These are phyloP conservation scores for Orchestia grillus DNA, from an alignment of 1,140 invertebrate species.

Conservation along the genomic window DNA sequence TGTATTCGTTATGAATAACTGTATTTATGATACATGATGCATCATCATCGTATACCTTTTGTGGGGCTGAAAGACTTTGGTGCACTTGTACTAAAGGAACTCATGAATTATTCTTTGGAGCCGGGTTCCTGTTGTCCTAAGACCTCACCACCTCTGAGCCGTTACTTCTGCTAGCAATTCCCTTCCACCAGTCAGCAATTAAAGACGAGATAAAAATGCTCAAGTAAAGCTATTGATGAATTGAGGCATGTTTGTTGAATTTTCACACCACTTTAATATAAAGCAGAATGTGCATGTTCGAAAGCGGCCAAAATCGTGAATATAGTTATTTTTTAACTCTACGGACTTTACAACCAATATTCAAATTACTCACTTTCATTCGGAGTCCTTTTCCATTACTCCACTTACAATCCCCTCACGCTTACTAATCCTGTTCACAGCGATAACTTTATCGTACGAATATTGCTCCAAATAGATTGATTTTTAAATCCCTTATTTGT, in stretches of 20 bases:
- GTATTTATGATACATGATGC: too few relatives aligned
- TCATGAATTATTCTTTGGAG: too few relatives aligned
- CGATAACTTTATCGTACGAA: not conserved
- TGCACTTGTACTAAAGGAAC: too few relatives aligned
- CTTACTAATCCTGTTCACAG: not conserved
- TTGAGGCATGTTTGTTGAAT: not conserved
- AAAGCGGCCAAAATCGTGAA: not conserved
- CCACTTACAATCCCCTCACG: not conserved
- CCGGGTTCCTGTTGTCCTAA: too few relatives aligned
- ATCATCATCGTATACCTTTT: too few relatives aligned
- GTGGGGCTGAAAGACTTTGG: too few relatives aligned
- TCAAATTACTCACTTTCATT: not conserved
- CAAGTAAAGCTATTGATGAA: not conserved
- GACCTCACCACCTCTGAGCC: too few relatives aligned
- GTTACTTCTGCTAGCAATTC: not conserved
- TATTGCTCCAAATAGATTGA: not conserved
- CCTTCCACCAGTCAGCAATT: not conserved
- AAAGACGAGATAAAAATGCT: not conserved
- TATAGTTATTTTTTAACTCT: not conserved
- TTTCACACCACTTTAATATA: not conserved
- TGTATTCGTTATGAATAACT: too few relatives aligned
- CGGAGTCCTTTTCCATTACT: too few relatives aligned
- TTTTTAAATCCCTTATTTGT: not conserved
- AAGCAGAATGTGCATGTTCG: not conserved
- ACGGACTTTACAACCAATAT: slow-evolving; percentile 12